phyloP scores from a whole-genome alignment of 2,797 vertebrate species.

The Silurus aristotelis region DNA sequence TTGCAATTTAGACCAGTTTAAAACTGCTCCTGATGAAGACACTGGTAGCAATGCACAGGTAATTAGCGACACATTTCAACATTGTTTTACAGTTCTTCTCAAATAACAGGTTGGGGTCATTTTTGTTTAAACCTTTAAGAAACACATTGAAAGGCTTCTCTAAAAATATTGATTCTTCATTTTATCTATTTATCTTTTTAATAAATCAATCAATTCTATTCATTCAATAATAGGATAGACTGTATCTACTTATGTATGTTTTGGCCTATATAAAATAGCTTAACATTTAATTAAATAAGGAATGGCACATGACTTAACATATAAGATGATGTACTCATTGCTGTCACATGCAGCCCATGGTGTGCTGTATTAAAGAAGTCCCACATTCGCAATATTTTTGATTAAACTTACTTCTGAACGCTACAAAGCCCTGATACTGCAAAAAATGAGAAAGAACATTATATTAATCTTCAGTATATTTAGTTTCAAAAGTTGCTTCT shows the following conservation, averaged over 20 bases:
- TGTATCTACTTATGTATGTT: background rate
- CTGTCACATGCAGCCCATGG: background rate
- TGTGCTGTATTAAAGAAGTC: background rate
- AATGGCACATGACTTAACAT: background rate
- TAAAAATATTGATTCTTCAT: conserved; percentile 23
- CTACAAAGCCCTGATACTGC: background rate
- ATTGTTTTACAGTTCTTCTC: background rate
- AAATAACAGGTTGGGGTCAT: background rate
- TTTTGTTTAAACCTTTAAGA: conserved; percentile 20
- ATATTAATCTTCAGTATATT: background rate
- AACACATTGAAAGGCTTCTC: conserved; percentile 43
- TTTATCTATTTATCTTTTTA: background rate
- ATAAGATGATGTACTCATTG: too few relatives aligned
- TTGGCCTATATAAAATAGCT: background rate
- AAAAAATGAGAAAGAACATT: too few relatives aligned
- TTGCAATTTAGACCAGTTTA: background rate
- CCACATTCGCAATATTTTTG: too few relatives aligned
- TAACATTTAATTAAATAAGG: too few relatives aligned
- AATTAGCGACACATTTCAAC: too few relatives aligned
- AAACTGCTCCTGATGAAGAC: background rate
- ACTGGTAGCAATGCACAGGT: background rate
- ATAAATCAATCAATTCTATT: background rate
- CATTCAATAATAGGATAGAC: background rate
- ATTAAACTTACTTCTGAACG: too few relatives aligned
- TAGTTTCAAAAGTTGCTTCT: background rate